Percentiles rank a stretch among this genome's conserved stretches.
These are phyloP conservation scores for Elephas maximus DNA, from an alignment of 2,113 vertebrate species.

Conservation along the genomic window DNA sequence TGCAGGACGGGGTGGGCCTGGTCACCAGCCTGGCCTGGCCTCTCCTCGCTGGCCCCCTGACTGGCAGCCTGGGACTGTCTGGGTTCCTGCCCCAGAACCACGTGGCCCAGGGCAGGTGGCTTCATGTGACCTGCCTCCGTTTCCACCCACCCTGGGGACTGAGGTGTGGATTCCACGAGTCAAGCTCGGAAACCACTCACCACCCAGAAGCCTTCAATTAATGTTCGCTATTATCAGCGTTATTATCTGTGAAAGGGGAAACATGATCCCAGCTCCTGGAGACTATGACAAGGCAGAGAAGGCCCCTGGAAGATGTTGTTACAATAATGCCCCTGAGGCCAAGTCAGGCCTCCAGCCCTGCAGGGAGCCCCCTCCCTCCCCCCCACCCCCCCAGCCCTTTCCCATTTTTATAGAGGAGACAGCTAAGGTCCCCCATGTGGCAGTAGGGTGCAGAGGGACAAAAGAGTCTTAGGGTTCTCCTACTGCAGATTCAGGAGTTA, in stretches of 20 bases:
- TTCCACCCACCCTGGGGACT: not conserved
- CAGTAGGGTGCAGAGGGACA: not conserved
- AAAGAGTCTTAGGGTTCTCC: not conserved
- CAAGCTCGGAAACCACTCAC: conserved; percentile 51
- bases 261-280: conserved; percentile 15
- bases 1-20: conserved; percentile 77
- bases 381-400: not conserved
- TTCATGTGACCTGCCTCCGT: not conserved
- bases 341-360: not conserved
- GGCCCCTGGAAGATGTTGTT: not conserved
- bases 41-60: not conserved
- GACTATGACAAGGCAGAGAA: not conserved
- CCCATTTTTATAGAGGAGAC: not conserved
- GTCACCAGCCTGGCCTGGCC: not conserved
- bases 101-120: not conserved
- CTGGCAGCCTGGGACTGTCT: not conserved
- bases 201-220: conserved; percentile 47
- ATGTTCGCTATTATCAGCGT: conserved; percentile 48
- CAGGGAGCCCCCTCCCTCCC: not conserved
- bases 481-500: not conserved
- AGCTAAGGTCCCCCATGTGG: not conserved
- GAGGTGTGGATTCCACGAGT: conserved; percentile 18
- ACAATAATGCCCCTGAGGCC: not conserved
- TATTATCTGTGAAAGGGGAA: conserved; percentile 60
- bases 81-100: not conserved